Evolutionary conservation across 2,797 vertebrate genomes (phyloP), one percentile per base, ranked within the genome.

Genomic region (Sebastes vulpes): DNA sequence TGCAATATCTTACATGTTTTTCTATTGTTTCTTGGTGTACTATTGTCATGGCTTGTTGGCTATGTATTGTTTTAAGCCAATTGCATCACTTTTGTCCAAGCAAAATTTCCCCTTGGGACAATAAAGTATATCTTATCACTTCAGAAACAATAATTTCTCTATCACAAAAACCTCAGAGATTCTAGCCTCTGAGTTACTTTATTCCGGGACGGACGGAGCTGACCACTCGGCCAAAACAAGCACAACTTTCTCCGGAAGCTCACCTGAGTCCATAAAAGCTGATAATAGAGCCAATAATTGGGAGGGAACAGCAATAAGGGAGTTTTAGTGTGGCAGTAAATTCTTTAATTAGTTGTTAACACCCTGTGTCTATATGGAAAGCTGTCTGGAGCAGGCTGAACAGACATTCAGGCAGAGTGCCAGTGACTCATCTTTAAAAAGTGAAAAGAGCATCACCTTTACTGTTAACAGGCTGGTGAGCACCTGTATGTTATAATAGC

Each of bases 301-400:
- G 90, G 93, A 93, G 87, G 84, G 93, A 94, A 94, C 95, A 94
- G 95, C 95, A 95, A 95, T 96, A 96, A 96, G 94, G 85, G 87
- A 88, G 84, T 84, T 96, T 97, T 96, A 96, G 95, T 95, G 95
- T 93, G 95, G 94, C 91, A 94, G 94, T 97, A 96, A 96, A 96
- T 95, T 85, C 91, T 96, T 96, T 96, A 96, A 96, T 96, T 96
- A 96, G 93, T 95, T 95, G 95, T 96, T 96, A 96, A 96, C 95
- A 94, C 95, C 93, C 78, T 86, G 86, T 95, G 90, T 96, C 95
- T 95, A 85, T 95, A 87, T 90, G 90, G 91, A 94, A 91, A 76
- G 84, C 85, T 28, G 85, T 81, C 75, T 65, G 25, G 54, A 80
- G 64, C 14, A n/a, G 52, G 48, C 65, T 79, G 73, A 72, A 84